Percentiles rank a stretch among this genome's conserved stretches.
These are phyloP conservation scores for Sternarchorhynchus goeldii DNA, from an alignment of 2,797 vertebrate species.

Conservation along the genomic window DNA sequence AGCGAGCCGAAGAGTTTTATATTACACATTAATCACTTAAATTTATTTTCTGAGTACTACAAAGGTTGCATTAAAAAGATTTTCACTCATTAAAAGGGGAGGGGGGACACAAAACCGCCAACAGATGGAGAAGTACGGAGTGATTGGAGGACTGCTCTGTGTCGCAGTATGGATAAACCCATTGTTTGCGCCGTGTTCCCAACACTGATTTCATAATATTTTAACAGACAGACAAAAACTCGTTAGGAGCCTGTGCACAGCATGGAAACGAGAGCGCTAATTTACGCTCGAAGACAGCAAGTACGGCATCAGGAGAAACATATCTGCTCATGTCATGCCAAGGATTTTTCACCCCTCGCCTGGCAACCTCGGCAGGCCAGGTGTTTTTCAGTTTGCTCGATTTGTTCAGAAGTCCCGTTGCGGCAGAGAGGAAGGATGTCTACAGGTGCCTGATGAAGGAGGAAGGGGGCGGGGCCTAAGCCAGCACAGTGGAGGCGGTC, in stretches of 20 bases:
- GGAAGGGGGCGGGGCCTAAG: conserved; percentile 5
- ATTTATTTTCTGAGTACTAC: conserved; percentile 7
- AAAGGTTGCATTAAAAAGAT: conserved; percentile 47
- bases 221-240: conserved; percentile 26
- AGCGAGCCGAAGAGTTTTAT: conserved; percentile 10
- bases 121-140: conserved; percentile 57
- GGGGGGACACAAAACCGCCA: conserved; percentile 42
- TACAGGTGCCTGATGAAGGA: conserved; percentile 32
- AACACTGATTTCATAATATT: conserved; percentile 41
- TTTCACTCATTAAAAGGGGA: conserved; percentile 46
- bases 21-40: conserved; percentile 28
- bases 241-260: conserved; percentile 7
- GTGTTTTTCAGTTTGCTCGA: conserved; percentile 51
- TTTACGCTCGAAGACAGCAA: conserved; percentile 11
- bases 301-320: conserved; percentile 8
- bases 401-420: conserved; percentile 45
- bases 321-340: conserved; percentile 37
- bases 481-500: conserved; percentile 15
- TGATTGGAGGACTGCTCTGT: conserved; percentile 19
- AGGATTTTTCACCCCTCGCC: conserved; percentile 35
- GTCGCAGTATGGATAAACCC: conserved; percentile 50
- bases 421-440: conserved; percentile 34
- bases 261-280: neutral
- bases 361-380: conserved; percentile 48
- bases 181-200: conserved; percentile 33